These are phyloP conservation scores for Thunnus maccoyii DNA, from an alignment of 2,113 vertebrate species.

Conservation along the genomic window DNA sequence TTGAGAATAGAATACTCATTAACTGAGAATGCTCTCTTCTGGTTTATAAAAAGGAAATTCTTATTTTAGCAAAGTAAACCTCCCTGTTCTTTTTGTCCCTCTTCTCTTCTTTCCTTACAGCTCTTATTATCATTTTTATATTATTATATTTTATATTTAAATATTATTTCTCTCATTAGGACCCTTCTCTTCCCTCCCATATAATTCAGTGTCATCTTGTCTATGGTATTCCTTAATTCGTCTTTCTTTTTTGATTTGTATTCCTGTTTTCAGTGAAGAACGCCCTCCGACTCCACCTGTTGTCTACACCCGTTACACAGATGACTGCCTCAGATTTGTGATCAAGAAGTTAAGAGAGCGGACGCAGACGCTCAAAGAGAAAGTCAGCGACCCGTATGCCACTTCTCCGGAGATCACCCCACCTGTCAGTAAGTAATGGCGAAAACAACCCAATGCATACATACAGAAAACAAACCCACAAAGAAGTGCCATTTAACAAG, in stretches of 20 bases:
- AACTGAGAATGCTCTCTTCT: too few relatives aligned
- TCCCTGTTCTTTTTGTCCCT: too few relatives aligned
- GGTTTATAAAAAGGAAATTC: too few relatives aligned
- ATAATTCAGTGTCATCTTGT: too few relatives aligned
- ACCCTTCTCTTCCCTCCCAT: too few relatives aligned
- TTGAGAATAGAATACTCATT: too few relatives aligned
- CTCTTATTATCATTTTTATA: too few relatives aligned
- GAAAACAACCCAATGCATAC: neutral
- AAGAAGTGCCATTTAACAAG: neutral
- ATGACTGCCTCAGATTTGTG: conserved; percentile 81
- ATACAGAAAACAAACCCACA: neutral
- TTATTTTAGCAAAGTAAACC: too few relatives aligned
- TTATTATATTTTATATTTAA: too few relatives aligned
- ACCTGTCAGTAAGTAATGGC: conserved; percentile 85
- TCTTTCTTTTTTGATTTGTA: neutral
- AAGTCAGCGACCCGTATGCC: conserved; percentile 83
- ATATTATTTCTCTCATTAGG: too few relatives aligned
- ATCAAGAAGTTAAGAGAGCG: conserved; percentile 82
- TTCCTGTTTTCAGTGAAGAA: conserved; percentile 62
- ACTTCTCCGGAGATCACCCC: conserved; percentile 90
- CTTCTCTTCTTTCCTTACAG: too few relatives aligned
- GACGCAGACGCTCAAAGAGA: conserved; percentile 82
- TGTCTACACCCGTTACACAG: conserved; percentile 80
- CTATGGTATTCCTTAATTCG: too few relatives aligned
- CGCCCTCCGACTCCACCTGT: conserved; percentile 48